Conservation (phyloP, 2,113 vertebrate genomes). For the Riparia riparia region DNA sequence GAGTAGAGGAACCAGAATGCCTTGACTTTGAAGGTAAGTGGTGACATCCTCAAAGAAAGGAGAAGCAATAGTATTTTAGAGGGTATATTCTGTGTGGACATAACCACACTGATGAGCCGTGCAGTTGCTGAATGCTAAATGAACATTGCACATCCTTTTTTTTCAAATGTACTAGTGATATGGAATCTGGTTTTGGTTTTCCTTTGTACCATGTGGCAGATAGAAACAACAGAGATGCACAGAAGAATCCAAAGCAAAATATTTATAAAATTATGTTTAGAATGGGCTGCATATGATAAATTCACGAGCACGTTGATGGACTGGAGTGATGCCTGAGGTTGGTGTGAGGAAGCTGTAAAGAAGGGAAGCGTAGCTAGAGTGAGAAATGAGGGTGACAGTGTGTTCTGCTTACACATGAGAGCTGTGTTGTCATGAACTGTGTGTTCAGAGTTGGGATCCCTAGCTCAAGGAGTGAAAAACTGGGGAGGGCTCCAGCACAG, state of each 20-base stretch:
- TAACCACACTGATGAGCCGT: not conserved
- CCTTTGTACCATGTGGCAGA: not conserved
- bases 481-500: not conserved
- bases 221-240: not conserved
- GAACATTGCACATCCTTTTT: not conserved
- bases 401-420: not conserved
- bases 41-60: not conserved
- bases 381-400: not conserved
- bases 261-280: not conserved
- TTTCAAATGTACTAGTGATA: not conserved
- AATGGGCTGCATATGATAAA: not conserved
- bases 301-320: fast-evolving
- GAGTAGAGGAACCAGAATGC: not conserved
- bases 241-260: not conserved
- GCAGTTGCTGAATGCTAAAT: not conserved
- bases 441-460: not conserved
- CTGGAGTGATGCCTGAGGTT: not conserved
- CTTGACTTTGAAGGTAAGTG: not conserved
- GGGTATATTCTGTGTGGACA: not conserved
- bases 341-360: not conserved
- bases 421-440: not conserved
- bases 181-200: not conserved
- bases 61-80: not conserved
- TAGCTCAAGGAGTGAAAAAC: not conserved
- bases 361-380: fast-evolving